These are phyloP conservation scores for Sarcoramphus papa DNA, from an alignment of 2,797 vertebrate genomes.

Conservation along the genomic window DNA sequence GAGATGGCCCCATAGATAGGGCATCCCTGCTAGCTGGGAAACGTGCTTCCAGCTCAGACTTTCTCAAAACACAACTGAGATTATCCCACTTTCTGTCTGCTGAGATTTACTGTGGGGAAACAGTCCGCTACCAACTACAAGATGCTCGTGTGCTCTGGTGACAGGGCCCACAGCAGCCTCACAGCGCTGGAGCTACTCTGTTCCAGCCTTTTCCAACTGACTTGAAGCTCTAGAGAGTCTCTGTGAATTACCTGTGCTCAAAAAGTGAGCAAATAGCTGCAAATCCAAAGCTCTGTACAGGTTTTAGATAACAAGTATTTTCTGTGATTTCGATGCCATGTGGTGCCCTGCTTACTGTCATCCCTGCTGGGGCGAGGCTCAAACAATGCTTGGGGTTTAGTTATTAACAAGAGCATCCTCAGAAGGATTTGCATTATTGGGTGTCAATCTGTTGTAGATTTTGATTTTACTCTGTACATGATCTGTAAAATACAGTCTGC, in stretches of 20 bases:
- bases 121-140: accelerated
- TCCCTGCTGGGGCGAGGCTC: background rate
- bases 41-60: background rate
- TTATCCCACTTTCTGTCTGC: slow-evolving; percentile 21
- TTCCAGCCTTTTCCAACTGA: background rate
- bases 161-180: background rate
- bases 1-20: slow-evolving; percentile 23
- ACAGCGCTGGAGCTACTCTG: background rate
- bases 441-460: slow-evolving; percentile 62
- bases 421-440: slow-evolving; percentile 45
- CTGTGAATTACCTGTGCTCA: background rate
- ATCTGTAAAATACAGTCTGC: slow-evolving; percentile 66
- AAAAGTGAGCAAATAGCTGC: background rate
- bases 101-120: background rate
- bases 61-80: background rate
- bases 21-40: background rate
- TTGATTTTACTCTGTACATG: slow-evolving; percentile 55
- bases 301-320: background rate
- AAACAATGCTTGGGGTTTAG: background rate
- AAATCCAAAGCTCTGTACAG: background rate
- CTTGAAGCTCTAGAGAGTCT: background rate
- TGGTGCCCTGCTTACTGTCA: background rate
- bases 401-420: slow-evolving; percentile 32
- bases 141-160: background rate
- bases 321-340: background rate